Conservation (phyloP, 2,797 vertebrate species). For the Rhinophrynus dorsalis region DNA sequence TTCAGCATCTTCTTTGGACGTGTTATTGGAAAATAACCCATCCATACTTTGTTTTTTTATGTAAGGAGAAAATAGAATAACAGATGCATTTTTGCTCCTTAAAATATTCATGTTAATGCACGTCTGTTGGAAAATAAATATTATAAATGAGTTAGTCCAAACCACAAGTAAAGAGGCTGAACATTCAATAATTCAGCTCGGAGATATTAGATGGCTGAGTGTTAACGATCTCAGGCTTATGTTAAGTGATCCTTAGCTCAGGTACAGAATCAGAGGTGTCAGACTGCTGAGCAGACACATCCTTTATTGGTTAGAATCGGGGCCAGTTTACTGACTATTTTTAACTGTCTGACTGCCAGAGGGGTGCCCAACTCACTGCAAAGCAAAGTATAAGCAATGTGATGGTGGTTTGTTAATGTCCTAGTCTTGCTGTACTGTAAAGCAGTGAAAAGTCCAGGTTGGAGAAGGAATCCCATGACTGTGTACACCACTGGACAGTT, state of each 20-base stretch:
- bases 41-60: not conserved
- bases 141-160: constrained; percentile 42
- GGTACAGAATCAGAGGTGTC: not conserved
- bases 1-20: not conserved
- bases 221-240: constrained; percentile 12
- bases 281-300: no score
- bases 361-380: no score
- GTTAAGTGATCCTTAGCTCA: not conserved
- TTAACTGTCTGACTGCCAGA: no score
- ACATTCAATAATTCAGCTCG: constrained; percentile 42
- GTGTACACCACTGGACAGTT: no score
- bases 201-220: constrained; percentile 28
- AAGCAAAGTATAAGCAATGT: no score
- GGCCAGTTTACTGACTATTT: no score
- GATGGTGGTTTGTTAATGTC: no score
- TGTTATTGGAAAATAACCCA: constrained; percentile 12
- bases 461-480: no score
- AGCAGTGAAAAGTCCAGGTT: no score
- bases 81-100: constrained; percentile 26
- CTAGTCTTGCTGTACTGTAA: no score
- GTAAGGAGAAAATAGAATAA: constrained; percentile 14
- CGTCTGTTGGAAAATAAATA: constrained; percentile 33
- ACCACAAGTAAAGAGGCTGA: constrained; percentile 20
- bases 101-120: constrained; percentile 49
- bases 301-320: no score